Conservation (phyloP, 2,888 invertebrate genomes). For the Tridacna crocea region DNA sequence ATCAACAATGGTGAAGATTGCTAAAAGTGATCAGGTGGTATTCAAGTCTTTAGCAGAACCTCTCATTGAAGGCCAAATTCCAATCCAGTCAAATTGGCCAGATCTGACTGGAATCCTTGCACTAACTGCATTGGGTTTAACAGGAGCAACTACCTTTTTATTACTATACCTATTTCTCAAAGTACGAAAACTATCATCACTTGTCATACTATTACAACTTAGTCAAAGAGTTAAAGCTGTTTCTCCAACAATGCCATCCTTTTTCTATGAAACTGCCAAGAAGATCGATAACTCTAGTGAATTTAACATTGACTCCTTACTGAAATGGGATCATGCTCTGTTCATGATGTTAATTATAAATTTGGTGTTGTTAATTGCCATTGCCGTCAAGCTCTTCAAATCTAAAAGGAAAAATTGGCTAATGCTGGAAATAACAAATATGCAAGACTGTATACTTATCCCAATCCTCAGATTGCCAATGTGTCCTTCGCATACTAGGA, state of each 20-base stretch:
- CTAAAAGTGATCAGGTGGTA: conserved; percentile 32
- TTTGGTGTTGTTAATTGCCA: neutral
- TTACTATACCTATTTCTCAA: conserved; percentile 11
- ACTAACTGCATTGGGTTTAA: conserved; percentile 1
- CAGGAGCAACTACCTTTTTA: neutral
- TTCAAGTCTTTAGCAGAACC: conserved; percentile 30
- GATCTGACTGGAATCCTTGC: conserved; percentile 31
- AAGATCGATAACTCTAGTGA: neutral
- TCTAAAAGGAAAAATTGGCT: neutral
- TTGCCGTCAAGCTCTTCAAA: neutral
- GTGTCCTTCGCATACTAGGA: conserved; percentile 12
- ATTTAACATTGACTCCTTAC: neutral
- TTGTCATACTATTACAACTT: conserved; percentile 23
- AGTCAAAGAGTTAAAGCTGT: neutral
- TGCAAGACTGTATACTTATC: conserved; percentile 3
- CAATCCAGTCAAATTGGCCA: conserved; percentile 22
- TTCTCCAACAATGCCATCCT: conserved; percentile 29
- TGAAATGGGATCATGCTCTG: conserved; percentile 21
- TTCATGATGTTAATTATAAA: conserved; percentile 2
- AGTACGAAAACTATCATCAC: conserved; percentile 18
- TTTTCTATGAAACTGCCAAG: conserved; percentile 19
- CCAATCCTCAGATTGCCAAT: conserved; percentile 16
- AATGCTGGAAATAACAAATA: conserved; percentile 7
- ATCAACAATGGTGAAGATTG: conserved; percentile 20
- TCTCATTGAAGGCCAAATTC: conserved; percentile 27